These are phyloP conservation scores for Baronia brevicornis DNA, from an alignment of 2,888 invertebrate species.

Conservation along the genomic window DNA sequence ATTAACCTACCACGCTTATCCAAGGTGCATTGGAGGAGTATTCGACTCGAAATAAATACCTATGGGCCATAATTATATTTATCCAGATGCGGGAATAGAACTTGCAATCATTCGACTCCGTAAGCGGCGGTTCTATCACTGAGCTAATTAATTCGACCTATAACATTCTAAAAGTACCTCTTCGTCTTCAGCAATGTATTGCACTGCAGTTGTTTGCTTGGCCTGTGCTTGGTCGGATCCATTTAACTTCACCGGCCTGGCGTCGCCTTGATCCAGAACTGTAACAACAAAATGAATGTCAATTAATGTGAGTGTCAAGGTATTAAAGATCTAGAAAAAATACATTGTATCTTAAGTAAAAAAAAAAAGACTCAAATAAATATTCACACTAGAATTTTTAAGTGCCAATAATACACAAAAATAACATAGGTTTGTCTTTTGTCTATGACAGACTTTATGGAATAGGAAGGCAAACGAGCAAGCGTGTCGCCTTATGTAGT, in stretches of 20 bases:
- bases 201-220: constrained; percentile 50
- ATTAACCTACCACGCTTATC: too few species aligned
- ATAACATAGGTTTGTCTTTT: background rate
- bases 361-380: background rate
- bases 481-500: too few species aligned
- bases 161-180: constrained; percentile 39
- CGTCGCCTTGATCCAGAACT: constrained; percentile 63
- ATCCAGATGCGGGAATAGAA: too few species aligned
- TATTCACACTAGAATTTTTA: background rate
- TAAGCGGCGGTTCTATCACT: too few species aligned
- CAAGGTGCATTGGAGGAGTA: too few species aligned
- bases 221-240: constrained; percentile 46
- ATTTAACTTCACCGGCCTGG: constrained; percentile 42
- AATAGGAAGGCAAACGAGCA: too few species aligned
- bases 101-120: too few species aligned
- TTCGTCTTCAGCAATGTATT: constrained; percentile 61
- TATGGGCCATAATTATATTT: too few species aligned
- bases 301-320: background rate
- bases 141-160: constrained; percentile 5
- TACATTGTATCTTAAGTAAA: background rate
- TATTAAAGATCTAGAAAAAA: background rate
- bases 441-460: too few species aligned
- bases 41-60: too few species aligned
- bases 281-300: constrained; percentile 39
- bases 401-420: background rate